Conservation (phyloP, 2,888 invertebrate species). For the Hoplodrina ambigua region DNA sequence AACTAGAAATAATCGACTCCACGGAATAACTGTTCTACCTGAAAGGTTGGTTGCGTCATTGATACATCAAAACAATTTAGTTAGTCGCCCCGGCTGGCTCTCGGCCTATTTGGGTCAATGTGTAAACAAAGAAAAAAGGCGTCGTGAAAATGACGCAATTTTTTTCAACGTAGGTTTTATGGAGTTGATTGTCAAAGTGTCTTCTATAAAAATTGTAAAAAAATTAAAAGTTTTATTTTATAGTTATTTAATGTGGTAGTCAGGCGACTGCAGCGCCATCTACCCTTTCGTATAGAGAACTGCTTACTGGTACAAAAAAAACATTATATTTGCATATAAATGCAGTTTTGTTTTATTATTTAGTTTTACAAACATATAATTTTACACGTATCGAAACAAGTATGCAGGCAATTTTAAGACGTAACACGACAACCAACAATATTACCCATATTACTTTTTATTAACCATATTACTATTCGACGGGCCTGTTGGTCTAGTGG, state of each 20-base stretch:
- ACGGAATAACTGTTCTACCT: slow-evolving; percentile 7
- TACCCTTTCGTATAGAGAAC: background rate
- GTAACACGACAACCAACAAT: no score
- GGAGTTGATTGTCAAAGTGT: no score
- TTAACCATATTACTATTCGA: no score
- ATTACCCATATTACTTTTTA: no score
- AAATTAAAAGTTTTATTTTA: background rate
- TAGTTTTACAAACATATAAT: no score
- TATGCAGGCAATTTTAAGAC: no score
- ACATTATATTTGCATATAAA: background rate
- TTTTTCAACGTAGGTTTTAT: no score
- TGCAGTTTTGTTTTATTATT: no score
- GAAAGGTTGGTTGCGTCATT: slow-evolving; percentile 34
- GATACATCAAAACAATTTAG: slow-evolving; percentile 50
- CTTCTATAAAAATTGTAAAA: no score
- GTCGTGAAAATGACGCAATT: background rate
- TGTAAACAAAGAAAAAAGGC: slow-evolving; percentile 48
- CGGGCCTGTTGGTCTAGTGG: no score
- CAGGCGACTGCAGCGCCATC: slow-evolving; percentile 18
- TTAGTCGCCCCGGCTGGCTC: slow-evolving; percentile 21
- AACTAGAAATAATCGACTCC: background rate
- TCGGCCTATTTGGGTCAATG: slow-evolving; percentile 46
- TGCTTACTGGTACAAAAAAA: background rate
- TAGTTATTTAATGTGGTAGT: no score
- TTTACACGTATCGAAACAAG: no score